Evolutionary conservation across 2,888 invertebrate species (phyloP), one percentile per base, ranked within the genome.

Genomic region (Synergus umbraculus): DNA sequence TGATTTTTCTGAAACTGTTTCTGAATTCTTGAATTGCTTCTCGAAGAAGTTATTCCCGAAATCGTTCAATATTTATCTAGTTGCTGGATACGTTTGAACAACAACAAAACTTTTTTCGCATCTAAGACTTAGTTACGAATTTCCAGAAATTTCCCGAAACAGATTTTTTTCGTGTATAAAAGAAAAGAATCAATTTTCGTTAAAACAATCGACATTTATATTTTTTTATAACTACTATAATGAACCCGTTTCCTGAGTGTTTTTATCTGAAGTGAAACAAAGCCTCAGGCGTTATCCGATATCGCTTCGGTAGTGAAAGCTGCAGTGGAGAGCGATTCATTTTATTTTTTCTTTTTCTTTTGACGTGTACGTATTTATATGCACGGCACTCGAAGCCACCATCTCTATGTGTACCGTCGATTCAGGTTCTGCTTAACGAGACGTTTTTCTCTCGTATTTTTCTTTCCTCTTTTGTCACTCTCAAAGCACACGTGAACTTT

Each of bases 341-440:
- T 63, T 63, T 18, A 58, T 58, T 58, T 58, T n/a, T 63, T 63
- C 13, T 63, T 7, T 29, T 63, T 63, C 12, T 63, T 29, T 12
- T 29, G 13, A 9, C 9, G 63, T 13, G 4, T 13, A 63, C 7
- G 22, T 60, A 60, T 60, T 60, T 60, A 60, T 60, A 10, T 18
- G 22, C 60, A 4, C 60, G 60, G 22, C 4, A 60, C 22, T 60
- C 4, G 22, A 22, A 60, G 60, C 22, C 12, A 60, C 18, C 60
- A 9, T 60, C 22, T 10, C 60, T 12, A 58, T 29, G 12, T 46
- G 2, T 58, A 58, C n/a, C 58, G 58, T 58, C 58, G 58, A 58
- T 58, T 18, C n/a, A n/a, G 58, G 58, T 58, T 58, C 18, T 18
- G n/a, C 58, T 58, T 58, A 58, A 58, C 58, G 58, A 58, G 58